Conservation (phyloP, 1,140 invertebrate genomes). For the Aphelenchoides fujianensis region DNA sequence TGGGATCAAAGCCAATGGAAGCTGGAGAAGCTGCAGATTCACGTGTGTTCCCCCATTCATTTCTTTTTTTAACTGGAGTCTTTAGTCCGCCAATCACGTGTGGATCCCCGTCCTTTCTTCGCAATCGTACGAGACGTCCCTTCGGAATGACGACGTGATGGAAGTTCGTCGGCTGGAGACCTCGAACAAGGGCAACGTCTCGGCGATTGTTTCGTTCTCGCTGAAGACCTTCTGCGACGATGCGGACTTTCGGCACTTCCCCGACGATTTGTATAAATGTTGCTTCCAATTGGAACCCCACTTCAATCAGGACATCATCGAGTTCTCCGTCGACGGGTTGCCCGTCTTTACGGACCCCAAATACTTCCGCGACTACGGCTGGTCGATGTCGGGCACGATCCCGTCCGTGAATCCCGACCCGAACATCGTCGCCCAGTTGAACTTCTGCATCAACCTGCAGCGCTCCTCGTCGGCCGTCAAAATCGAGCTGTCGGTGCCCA, state of each 20-base stretch:
- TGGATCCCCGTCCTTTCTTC: neutral
- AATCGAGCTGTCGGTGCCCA: slow-evolving; percentile 53
- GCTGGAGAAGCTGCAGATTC: slow-evolving; percentile 53
- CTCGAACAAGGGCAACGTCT: slow-evolving; percentile 51
- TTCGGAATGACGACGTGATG: slow-evolving; percentile 57
- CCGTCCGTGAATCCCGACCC: slow-evolving; percentile 53
- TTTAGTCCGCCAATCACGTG: too few species aligned
- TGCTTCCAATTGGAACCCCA: slow-evolving; percentile 58
- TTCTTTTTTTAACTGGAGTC: slow-evolving; percentile 41
- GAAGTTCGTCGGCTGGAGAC: slow-evolving; percentile 56
- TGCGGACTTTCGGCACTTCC: slow-evolving; percentile 57
- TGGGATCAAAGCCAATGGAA: slow-evolving; percentile 58
- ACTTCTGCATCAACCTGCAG: slow-evolving; percentile 61
- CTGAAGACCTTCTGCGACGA: slow-evolving; percentile 60
- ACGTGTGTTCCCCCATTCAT: too few species aligned
- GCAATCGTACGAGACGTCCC: slow-evolving; percentile 36
- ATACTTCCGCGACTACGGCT: slow-evolving; percentile 61
- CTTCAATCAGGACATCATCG: slow-evolving; percentile 54
- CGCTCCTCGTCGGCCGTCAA: slow-evolving; percentile 50
- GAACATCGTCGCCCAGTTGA: slow-evolving; percentile 50
- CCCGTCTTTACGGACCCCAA: slow-evolving; percentile 61
- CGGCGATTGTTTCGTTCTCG: slow-evolving; percentile 53
- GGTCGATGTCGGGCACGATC: slow-evolving; percentile 56
- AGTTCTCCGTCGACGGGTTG: slow-evolving; percentile 50
- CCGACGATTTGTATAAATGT: slow-evolving; percentile 61